Evolutionary conservation across 2,888 invertebrate species (phyloP), one percentile per base, ranked within the genome.

Genomic region (Chaetogeoica ovagalla): DNA sequence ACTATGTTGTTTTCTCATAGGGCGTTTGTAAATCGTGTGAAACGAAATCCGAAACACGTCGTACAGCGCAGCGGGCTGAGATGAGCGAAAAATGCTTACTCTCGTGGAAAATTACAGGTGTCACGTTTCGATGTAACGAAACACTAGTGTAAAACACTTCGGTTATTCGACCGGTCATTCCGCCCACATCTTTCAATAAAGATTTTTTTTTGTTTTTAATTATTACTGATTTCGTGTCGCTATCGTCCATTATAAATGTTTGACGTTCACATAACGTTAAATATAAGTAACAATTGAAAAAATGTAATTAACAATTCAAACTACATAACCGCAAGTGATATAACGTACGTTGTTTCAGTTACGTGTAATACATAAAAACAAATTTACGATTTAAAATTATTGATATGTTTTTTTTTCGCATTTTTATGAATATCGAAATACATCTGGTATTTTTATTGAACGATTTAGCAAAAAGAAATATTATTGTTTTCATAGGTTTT

Each of bases 71-170:
- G 9, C 23, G 8, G 52, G 8, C 17, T 23, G 8, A 39, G 30
- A 21, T 39, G 30, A 76, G 21, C 11, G 39, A 70, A 62, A 77
- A 77, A 62, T 19, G 62, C 70, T 62, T 62, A 68, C 39, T 48
- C 59, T 59, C 21, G 13, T 39, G 21, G 19, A 57, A 65, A 39
- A 65, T 57, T 5, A 4, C 30, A 30, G 52, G 69, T 69, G 68
- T 77, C 60, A 69, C 69, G 62, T 77, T 77, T 48, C 11, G 23
- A 2, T 23, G 23, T 57, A 23, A 66, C 74, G 65, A 74, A 39
- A n/a, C 66, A 74, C 57, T 65, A 7, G 48, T 48, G 48, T 48
- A 55, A 65, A 30, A 39, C 23, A 8, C 55, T 43, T 66, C 63
- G 15, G 21, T 63, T 73, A 63, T 63, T 63, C 63, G n/a, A 17